A percentile compares a stretch with the other conserved stretches of the same genome.
Conservation (phyloP, 2,888 invertebrate species). For the Athalia cordata region DNA sequence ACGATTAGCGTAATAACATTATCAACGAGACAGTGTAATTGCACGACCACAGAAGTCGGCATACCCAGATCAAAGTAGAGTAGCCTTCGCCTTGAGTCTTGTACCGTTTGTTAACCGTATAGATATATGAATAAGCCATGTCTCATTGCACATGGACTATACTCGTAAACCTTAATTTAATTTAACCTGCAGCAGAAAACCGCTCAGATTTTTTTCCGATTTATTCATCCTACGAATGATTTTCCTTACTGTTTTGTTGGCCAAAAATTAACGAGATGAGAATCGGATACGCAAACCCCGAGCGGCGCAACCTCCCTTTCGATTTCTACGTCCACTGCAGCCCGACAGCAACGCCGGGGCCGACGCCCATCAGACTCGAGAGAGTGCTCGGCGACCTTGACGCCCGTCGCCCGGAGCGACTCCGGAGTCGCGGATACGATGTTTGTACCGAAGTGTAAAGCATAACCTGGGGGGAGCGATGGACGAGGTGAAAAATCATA, state of each 20-base stretch:
- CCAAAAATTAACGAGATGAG: too few relatives aligned
- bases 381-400: conserved; percentile 39
- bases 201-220: too few relatives aligned
- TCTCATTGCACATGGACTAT: too few relatives aligned
- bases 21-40: not conserved
- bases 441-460: not conserved
- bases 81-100: conserved; percentile 39
- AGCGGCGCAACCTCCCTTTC: conserved; percentile 24
- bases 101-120: conserved; percentile 27
- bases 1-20: too few relatives aligned
- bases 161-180: too few relatives aligned
- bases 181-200: too few relatives aligned
- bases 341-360: not conserved
- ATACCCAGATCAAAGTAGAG: conserved; percentile 7
- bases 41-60: not conserved
- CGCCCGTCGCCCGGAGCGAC: conserved; percentile 15
- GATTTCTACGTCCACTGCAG: conserved; percentile 28
- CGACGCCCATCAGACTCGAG: conserved; percentile 12
- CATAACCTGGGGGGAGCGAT: too few relatives aligned
- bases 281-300: too few relatives aligned
- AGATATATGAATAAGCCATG: too few relatives aligned
- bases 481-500: too few relatives aligned
- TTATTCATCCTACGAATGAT: too few relatives aligned
- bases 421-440: not conserved
- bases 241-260: too few relatives aligned